These are phyloP conservation scores for Tragelaphus imberbis DNA, from an alignment of 2,113 vertebrate genomes.

Conservation along the genomic window DNA sequence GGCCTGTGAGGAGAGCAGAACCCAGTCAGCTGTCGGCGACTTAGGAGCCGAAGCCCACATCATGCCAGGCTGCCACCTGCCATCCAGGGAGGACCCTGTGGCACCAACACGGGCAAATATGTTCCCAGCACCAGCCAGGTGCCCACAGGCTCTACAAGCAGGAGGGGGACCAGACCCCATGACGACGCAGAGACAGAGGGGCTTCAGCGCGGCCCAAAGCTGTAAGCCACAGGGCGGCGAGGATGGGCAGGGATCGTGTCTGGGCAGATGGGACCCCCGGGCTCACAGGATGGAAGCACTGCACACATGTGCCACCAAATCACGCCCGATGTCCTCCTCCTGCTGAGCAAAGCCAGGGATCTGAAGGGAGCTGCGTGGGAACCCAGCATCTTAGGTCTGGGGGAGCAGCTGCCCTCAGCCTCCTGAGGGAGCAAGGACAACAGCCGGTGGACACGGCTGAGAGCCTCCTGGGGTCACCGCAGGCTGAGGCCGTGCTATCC, in stretches of 20 bases:
- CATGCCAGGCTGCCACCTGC: not conserved
- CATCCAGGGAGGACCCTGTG: not conserved
- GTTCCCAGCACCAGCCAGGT: not conserved
- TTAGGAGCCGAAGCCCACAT: not conserved
- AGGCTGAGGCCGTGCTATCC: not conserved
- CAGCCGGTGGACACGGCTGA: accelerated
- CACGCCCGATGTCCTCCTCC: not conserved
- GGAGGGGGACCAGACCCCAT: not conserved
- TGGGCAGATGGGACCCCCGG: not conserved
- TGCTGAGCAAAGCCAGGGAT: not conserved
- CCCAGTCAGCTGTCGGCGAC: not conserved
- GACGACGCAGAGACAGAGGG: not conserved
- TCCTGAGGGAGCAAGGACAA: not conserved
- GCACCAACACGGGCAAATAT: too few relatives aligned
- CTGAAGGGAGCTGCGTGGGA: not conserved
- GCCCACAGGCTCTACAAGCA: not conserved
- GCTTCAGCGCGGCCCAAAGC: too few relatives aligned
- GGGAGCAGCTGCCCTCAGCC: not conserved
- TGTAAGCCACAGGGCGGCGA: not conserved
- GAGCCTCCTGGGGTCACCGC: not conserved
- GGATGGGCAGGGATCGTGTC: not conserved
- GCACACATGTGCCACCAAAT: accelerated
- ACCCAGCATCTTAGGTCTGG: not conserved
- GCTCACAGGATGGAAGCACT: not conserved
- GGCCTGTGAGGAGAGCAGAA: slow-evolving; percentile 78